Evolutionary conservation across 2,113 vertebrate species (phyloP), one percentile per base, ranked within the genome.

Genomic region (Pluvialis apricaria): DNA sequence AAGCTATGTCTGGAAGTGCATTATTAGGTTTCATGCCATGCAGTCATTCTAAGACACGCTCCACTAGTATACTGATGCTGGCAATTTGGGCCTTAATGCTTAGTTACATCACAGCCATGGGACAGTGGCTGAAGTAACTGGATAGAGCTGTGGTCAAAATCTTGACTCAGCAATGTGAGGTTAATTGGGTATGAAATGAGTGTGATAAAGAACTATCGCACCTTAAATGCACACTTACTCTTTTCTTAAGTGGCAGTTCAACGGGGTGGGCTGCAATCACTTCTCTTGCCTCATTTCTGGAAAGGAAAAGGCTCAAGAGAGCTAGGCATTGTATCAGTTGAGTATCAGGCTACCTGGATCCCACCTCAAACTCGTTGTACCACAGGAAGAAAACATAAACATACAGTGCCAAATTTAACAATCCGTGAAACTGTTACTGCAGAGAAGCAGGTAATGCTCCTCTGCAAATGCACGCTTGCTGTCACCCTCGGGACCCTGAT

Each of bases 401-500:
- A 54, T 32, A 47, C 8, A 54, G 40, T 44, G 32, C 5, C 81
- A 72, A n/a, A 65, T 42, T 34, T 38, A 86, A 49, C 36, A 40
- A 28, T 34, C 21, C 1, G 2, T 60, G 47, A 60, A 60, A 42
- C 32, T 44, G 18, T 52, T 36, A 10, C 9, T 1, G 1, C 19
- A 58, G 14, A 71, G 75, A 61, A 54, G 38, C 25, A n/a, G 25
- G 20, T 1, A 3, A 82, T 24, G 28, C 22, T 42, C 11, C 42
- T 42, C 42, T 42, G 42, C 72, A 66, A 45, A 49, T 5, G 22
- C 7, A 38, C 1, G 0, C 3, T 36, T 42, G 25, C n/a, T 85
- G 25, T 71, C 32, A 69, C n/a, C 29, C 20, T 51, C 0, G 0
- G 65, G 24, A 88, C 2, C 21, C 13, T 0, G 7, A 57, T 8